These are phyloP conservation scores for Cassiopea andromeda DNA, from an alignment of 30 jellyfish, hydroid and myxozoan genomes.

Conservation along the genomic window DNA sequence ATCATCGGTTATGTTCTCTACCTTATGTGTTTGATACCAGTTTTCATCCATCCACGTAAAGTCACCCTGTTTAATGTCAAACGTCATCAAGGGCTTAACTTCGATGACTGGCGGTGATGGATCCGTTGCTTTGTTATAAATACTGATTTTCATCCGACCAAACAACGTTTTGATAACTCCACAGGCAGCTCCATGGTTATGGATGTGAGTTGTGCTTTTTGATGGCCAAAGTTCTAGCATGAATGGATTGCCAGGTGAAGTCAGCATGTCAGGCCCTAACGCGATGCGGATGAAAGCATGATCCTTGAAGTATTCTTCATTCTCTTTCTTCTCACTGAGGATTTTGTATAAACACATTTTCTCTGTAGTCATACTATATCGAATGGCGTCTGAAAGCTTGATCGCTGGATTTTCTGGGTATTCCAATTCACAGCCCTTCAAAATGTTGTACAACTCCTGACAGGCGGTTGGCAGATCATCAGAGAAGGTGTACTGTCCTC, in stretches of 20 bases:
- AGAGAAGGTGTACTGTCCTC: slow-evolving; percentile 12
- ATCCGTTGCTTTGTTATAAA: slow-evolving; percentile 52
- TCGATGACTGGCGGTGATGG: slow-evolving; percentile 9
- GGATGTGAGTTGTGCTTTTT: slow-evolving; percentile 45
- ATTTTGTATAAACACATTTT: background rate
- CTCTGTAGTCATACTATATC: slow-evolving; percentile 13
- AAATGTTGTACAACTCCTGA: slow-evolving; percentile 14
- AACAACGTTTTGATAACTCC: slow-evolving; percentile 52
- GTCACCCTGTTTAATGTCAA: slow-evolving; percentile 52
- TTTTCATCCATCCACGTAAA: slow-evolving; percentile 62
- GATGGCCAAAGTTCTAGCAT: slow-evolving; percentile 63
- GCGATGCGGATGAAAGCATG: slow-evolving; percentile 49
- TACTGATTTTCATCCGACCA: slow-evolving; percentile 29
- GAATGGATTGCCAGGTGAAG: slow-evolving; percentile 63
- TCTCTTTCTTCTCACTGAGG: background rate
- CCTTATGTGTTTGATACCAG: slow-evolving; percentile 59
- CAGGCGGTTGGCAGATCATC: slow-evolving; percentile 23
- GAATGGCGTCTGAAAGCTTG: slow-evolving; percentile 49
- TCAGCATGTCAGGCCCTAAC: slow-evolving; percentile 44
- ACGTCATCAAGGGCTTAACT: background rate
- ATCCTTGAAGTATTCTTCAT: slow-evolving; percentile 1
- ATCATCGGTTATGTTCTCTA: slow-evolving; percentile 38
- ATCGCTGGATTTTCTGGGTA: slow-evolving; percentile 18
- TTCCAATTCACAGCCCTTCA: slow-evolving; percentile 32
- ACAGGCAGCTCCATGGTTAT: slow-evolving; percentile 66